These are phyloP conservation scores for Panurus biarmicus DNA, from an alignment of 2,113 vertebrate genomes.

Conservation along the genomic window DNA sequence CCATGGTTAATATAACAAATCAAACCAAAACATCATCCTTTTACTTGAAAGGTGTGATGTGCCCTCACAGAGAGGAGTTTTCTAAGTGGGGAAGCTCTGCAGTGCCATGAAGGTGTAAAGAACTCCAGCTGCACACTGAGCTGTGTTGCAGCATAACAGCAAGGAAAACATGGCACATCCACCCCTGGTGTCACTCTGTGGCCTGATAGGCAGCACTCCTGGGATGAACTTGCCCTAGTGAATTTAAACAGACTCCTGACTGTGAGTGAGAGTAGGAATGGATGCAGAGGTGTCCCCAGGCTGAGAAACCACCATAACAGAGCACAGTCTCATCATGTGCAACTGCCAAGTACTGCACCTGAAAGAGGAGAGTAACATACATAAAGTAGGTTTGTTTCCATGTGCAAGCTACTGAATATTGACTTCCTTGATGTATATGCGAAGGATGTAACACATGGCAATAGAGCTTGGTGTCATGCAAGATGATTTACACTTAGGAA, in stretches of 20 bases:
- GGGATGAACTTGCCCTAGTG: background rate
- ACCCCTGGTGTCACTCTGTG: background rate
- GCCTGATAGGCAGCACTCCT: background rate
- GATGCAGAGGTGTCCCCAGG: background rate
- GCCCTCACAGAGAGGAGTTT: background rate
- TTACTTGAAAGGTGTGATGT: background rate
- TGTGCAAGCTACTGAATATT: background rate
- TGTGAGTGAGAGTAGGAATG: background rate
- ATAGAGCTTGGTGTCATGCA: background rate
- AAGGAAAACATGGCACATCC: background rate
- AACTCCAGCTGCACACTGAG: background rate
- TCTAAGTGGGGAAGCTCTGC: background rate
- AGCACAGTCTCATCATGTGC: background rate
- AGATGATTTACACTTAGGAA: background rate
- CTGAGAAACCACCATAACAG: background rate
- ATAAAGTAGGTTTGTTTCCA: background rate
- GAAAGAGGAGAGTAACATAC: background rate
- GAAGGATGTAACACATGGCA: background rate
- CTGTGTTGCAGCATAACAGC: rapidly evolving
- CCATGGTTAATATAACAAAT: background rate
- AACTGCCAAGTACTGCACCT: background rate
- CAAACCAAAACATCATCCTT: background rate
- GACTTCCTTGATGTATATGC: background rate
- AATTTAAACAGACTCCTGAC: background rate
- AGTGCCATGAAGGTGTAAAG: background rate